Conservation (phyloP, 2,888 invertebrate genomes). For the Allygus modestus region DNA sequence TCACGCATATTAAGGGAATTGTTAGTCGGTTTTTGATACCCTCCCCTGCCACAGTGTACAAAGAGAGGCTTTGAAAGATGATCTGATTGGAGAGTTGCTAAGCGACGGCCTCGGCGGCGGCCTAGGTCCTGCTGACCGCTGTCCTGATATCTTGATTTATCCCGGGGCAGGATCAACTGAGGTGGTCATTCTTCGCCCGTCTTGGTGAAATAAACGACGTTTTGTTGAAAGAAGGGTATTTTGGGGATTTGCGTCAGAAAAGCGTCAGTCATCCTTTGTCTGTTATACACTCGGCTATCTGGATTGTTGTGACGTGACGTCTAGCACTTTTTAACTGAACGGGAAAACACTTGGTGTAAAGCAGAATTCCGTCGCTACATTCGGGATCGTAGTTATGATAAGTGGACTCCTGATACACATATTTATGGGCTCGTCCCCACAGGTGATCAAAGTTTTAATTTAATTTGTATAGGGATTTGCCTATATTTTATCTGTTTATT, state of each 20-base stretch:
- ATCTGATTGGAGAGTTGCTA: constrained; percentile 47
- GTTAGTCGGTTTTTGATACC: constrained; percentile 55
- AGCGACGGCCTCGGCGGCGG: constrained; percentile 25
- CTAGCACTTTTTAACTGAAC: too few relatives aligned
- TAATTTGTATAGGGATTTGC: too few relatives aligned
- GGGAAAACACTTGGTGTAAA: too few relatives aligned
- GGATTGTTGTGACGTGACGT: too few relatives aligned
- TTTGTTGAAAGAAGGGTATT: constrained; percentile 5
- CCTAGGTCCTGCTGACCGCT: constrained; percentile 39
- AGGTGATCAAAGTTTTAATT: too few relatives aligned
- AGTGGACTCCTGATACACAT: too few relatives aligned
- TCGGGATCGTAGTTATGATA: too few relatives aligned
- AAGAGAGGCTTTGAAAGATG: constrained; percentile 58
- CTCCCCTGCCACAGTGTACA: constrained; percentile 7
- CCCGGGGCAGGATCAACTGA: neutral
- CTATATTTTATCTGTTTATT: too few relatives aligned
- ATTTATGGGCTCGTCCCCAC: too few relatives aligned
- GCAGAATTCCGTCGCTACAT: too few relatives aligned
- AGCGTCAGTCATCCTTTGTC: neutral
- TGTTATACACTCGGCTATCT: neutral
- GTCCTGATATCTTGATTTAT: constrained; percentile 48
- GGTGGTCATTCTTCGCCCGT: constrained; percentile 3
- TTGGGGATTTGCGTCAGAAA: constrained; percentile 1
- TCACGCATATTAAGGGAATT: constrained; percentile 58
- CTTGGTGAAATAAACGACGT: constrained; percentile 3